phyloP scores from a whole-genome alignment of 2,888 invertebrate genomes.

The Mystacides longicornis region DNA sequence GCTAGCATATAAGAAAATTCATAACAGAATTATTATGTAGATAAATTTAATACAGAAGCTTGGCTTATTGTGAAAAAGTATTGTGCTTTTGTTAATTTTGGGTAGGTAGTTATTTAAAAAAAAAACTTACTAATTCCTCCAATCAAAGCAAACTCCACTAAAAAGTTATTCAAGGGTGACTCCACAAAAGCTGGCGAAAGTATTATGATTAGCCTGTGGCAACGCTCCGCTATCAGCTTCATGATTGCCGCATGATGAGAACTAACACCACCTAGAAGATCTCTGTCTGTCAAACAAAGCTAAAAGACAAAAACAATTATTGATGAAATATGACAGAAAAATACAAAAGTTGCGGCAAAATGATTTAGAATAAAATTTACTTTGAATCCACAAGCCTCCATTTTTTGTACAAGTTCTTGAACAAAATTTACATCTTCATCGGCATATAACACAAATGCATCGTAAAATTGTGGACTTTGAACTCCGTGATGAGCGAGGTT shows the following conservation, averaged over 20 bases:
- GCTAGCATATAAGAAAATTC: not conserved
- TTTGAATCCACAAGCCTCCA: constrained; percentile 59
- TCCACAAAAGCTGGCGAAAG: constrained; percentile 68
- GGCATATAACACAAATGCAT: constrained; percentile 72
- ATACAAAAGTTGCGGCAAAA: not conserved
- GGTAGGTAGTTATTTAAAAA: too few species aligned
- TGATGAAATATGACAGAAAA: not conserved
- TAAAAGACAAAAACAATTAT: constrained; percentile 30
- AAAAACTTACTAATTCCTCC: constrained; percentile 62
- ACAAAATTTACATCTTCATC: constrained; percentile 68
- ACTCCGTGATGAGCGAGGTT: not conserved
- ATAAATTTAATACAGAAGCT: constrained; percentile 7
- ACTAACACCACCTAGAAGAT: constrained; percentile 60
- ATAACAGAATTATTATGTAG: too few species aligned
- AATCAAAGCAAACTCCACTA: constrained; percentile 72
- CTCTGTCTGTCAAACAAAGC: constrained; percentile 69
- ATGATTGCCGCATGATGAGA: constrained; percentile 68
- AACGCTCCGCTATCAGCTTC: constrained; percentile 66
- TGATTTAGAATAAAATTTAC: constrained; percentile 34
- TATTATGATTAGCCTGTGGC: constrained; percentile 70
- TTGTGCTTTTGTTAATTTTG: too few species aligned
- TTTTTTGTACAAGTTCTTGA: constrained; percentile 48
- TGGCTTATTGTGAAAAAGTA: constrained; percentile 9
- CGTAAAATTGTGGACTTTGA: constrained; percentile 54
- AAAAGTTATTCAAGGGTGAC: constrained; percentile 70